Percentiles rank a stretch among this genome's conserved stretches.
These are phyloP conservation scores for Mylabris sibirica DNA, from an alignment of 2,888 invertebrate genomes.

Conservation along the genomic window DNA sequence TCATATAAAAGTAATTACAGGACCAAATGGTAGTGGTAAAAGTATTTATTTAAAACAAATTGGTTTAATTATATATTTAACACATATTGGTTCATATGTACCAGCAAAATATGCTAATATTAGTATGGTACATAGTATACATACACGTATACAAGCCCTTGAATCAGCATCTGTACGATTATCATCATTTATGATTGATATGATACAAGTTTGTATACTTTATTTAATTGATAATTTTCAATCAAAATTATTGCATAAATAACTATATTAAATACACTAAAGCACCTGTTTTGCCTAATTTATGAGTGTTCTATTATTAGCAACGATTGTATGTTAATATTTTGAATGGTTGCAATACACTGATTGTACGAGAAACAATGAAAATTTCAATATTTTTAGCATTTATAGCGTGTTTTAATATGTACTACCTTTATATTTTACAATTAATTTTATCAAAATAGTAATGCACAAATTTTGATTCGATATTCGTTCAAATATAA, in stretches of 20 bases:
- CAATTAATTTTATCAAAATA: background rate
- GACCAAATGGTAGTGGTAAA: constrained; percentile 92
- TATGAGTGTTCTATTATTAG: constrained; percentile 11
- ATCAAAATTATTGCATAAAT: background rate
- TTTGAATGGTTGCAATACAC: too few relatives aligned
- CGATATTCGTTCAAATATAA: constrained; percentile 9
- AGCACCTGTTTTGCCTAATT: background rate
- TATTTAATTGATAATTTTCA: background rate
- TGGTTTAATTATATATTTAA: constrained; percentile 81
- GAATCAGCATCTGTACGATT: constrained; percentile 82
- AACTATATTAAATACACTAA: too few relatives aligned
- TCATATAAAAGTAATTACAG: constrained; percentile 80
- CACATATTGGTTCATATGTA: constrained; percentile 89
- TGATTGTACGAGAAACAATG: background rate
- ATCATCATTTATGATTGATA: constrained; percentile 86
- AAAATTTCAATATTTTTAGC: background rate
- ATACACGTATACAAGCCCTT: constrained; percentile 76
- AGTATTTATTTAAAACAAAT: constrained; percentile 89
- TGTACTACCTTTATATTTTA: background rate
- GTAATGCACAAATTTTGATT: background rate
- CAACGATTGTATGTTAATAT: background rate
- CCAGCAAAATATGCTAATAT: constrained; percentile 80
- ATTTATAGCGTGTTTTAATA: too few relatives aligned
- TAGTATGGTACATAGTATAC: constrained; percentile 75
- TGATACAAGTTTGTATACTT: constrained; percentile 72